phyloP scores from a whole-genome alignment of 2,113 vertebrate species.

The Eulacestoma nigropectus region DNA sequence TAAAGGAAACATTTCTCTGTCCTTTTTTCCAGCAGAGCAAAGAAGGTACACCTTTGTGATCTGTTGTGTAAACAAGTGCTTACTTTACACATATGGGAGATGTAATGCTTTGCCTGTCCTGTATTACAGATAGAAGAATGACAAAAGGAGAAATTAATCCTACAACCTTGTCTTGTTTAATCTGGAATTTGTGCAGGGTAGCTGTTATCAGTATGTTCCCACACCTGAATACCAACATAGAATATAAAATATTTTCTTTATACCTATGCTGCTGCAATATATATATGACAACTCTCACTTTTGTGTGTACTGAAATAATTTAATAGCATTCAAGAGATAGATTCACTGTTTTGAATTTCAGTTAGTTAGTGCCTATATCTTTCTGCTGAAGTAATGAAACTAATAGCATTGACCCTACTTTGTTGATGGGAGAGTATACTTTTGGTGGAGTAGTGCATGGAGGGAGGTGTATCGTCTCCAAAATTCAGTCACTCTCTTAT shows the following conservation, averaged over 20 bases:
- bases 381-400: background rate
- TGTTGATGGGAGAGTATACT: background rate
- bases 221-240: background rate
- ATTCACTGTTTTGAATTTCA: background rate
- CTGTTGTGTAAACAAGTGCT: background rate
- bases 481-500: background rate
- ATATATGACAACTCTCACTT: background rate
- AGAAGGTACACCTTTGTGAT: slow-evolving; percentile 11
- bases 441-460: background rate
- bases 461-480: background rate
- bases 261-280: background rate
- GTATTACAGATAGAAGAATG: background rate
- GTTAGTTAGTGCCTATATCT: background rate
- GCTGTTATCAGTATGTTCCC: background rate
- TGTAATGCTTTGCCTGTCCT: background rate
- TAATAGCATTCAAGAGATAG: background rate
- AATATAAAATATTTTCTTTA: background rate
- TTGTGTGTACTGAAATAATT: background rate
- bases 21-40: background rate
- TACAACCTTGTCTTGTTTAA: background rate
- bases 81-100: background rate
- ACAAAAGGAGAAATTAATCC: slow-evolving; percentile 4
- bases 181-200: background rate
- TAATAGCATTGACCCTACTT: background rate
- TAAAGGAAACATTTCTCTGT: background rate